These are phyloP conservation scores for Sicus ferrugineus DNA, from an alignment of 2,888 invertebrate species.

Conservation along the genomic window DNA sequence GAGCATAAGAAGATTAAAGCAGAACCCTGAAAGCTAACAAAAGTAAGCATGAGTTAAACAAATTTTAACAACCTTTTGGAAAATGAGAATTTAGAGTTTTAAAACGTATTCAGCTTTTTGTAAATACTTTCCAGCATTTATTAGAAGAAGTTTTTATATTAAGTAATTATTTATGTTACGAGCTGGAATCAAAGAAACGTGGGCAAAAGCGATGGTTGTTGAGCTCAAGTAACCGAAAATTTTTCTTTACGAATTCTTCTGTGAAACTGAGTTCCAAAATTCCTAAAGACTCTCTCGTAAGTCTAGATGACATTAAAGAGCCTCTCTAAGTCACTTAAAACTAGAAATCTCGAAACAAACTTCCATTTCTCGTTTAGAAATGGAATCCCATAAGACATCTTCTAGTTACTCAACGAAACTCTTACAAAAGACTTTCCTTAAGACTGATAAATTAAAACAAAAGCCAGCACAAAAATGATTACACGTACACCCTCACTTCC, in stretches of 20 bases:
- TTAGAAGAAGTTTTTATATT: slow-evolving; percentile 23
- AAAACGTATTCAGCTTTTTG: slow-evolving; percentile 4
- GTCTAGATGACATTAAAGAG: too few species aligned
- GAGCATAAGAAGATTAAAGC: slow-evolving; percentile 1
- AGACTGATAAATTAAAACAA: slow-evolving; percentile 28
- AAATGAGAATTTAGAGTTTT: slow-evolving; percentile 4
- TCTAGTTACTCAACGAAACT: slow-evolving; percentile 12
- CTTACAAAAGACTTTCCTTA: slow-evolving; percentile 28
- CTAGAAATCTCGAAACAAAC: too few species aligned
- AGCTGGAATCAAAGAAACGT: slow-evolving; percentile 8
- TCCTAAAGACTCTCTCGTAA: too few species aligned
- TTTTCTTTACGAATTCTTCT: too few species aligned
- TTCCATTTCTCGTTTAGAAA: too few species aligned
- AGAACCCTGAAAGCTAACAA: neutral
- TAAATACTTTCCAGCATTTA: slow-evolving; percentile 29
- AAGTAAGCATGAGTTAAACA: neutral
- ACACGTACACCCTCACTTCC: slow-evolving; percentile 9
- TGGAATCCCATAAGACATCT: too few species aligned
- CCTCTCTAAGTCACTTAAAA: too few species aligned
- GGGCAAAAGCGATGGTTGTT: slow-evolving; percentile 6
- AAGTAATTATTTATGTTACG: slow-evolving; percentile 1
- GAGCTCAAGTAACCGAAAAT: neutral
- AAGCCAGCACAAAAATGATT: slow-evolving; percentile 1
- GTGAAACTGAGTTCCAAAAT: too few species aligned
- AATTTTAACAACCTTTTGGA: neutral